Base-by-base conservation (phyloP, 2,888 invertebrate genomes). In the Argyresthia albistria region DNA sequence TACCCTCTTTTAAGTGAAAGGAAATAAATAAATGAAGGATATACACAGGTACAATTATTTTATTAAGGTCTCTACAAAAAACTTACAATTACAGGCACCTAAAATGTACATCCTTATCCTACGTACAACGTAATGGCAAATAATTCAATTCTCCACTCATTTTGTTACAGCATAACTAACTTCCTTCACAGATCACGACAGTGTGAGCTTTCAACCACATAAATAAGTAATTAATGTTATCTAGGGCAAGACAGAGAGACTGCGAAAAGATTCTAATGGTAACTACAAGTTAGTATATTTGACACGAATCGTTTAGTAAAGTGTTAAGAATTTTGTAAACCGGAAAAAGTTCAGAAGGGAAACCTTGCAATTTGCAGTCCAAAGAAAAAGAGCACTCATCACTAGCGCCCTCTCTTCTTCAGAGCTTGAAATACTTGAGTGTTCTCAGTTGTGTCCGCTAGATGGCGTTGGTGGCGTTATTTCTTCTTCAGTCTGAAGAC, bases 71-170 rank as follows among this genome's bases (percentile, higher is more conserved):
- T 73, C 73, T 80, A 78, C 70, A 71, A 66, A 78, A 81, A 79
- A 69, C 84, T 86, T 87, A 87, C 67, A 80, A 72, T 73, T 73
- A 82, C 61, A 79, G 76, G 78, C 76, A 83, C 76, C 78, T 84
- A 83, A 76, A 82, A 84, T 84, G 79, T 84, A 87, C 86, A 87
- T 68, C 68, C 86, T 87, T 86, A 87, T 64, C 62, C 86, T 86
- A 87, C 71, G 78, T 82, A 86, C 79, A 76, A 80, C 70, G 63
- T 81, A 84, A 86, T 87, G 87, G 87, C 87, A 87, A 83, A 57
- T 78, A 78, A 67, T 52, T 52, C 70, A 75, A 73, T 72, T 76
- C 72, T 79, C 74, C 69, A 72, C 72, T 66, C 63, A 66, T 64
- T 70, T 67, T 70, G 67, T 73, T 65, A 69, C 67, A 62, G 60